A percentile compares a stretch with the other conserved stretches of the same genome.
phyloP scores from a whole-genome alignment of 2,113 vertebrate genomes.

The Motacilla alba region DNA sequence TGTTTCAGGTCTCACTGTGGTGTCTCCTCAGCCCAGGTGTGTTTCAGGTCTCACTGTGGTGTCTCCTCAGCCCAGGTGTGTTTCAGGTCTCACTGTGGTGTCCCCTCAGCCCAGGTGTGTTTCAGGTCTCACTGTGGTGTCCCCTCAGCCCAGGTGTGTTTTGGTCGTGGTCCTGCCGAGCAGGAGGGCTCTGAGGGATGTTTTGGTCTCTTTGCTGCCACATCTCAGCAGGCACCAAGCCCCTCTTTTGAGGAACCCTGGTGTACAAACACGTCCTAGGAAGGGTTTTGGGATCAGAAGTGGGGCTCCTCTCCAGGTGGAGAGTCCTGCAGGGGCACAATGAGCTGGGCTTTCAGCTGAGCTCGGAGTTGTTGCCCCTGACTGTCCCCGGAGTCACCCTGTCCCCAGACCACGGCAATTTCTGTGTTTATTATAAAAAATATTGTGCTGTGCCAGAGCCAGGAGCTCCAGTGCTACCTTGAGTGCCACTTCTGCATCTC shows the following conservation, averaged over 20 bases:
- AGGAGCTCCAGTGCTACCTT: background rate
- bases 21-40: background rate
- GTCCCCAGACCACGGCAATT: background rate
- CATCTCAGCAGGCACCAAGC: background rate
- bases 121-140: too few relatives aligned
- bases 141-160: background rate
- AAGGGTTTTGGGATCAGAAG: background rate
- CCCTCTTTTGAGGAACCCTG: background rate
- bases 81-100: too few relatives aligned
- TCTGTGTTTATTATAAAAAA: background rate
- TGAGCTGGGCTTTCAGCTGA: background rate
- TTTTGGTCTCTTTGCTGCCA: background rate
- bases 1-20: background rate
- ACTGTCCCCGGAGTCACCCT: fast-evolving
- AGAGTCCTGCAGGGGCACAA: background rate
- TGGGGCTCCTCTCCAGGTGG: background rate
- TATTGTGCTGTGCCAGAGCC: background rate
- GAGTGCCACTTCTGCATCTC: background rate
- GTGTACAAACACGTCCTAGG: background rate
- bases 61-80: too few relatives aligned
- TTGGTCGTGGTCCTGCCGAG: background rate
- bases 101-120: too few relatives aligned
- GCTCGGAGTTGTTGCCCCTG: background rate
- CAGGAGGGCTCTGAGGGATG: background rate
- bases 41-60: fast-evolving